Conservation (phyloP, 2,888 invertebrate genomes). For the Sisyra nigra region DNA sequence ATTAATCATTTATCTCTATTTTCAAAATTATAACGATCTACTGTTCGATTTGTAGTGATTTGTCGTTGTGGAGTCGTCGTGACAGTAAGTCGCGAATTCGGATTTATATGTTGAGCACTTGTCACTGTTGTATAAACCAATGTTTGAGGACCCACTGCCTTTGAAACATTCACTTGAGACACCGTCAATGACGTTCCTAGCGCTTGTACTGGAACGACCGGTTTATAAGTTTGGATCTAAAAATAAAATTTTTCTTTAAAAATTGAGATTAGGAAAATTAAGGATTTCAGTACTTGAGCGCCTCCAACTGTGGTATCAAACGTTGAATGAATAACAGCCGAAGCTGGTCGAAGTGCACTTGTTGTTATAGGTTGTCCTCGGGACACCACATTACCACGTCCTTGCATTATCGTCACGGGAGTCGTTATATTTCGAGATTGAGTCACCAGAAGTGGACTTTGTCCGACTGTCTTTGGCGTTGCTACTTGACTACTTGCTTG, state of each 20-base stretch:
- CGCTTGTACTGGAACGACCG: constrained; percentile 20
- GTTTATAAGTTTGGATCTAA: constrained; percentile 23
- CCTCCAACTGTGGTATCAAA: constrained; percentile 24
- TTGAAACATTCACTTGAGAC: constrained; percentile 23
- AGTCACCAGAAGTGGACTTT: constrained; percentile 17
- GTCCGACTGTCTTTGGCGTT: constrained; percentile 15
- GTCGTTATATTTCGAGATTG: constrained; percentile 9
- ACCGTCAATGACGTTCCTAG: constrained; percentile 24
- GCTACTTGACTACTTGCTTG: constrained; percentile 5
- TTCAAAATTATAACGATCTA: too few species aligned
- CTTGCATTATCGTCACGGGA: constrained; percentile 7
- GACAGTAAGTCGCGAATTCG: constrained; percentile 22
- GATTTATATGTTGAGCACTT: constrained; percentile 17
- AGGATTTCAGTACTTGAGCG: constrained; percentile 18
- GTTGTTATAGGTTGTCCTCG: constrained; percentile 20
- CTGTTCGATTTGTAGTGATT: constrained; percentile 14
- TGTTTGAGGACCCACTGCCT: constrained; percentile 26
- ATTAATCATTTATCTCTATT: neutral
- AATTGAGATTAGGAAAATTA: neutral
- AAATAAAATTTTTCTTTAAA: constrained; percentile 1
- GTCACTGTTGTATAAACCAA: constrained; percentile 24
- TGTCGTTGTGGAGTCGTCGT: constrained; percentile 19
- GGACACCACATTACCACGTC: constrained; percentile 16
- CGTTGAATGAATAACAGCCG: constrained; percentile 25
- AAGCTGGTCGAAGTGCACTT: constrained; percentile 22